A percentile compares a stretch with the other conserved stretches of the same genome.
Evolutionary conservation across 2,797 vertebrate species (phyloP).

Genomic region (Spinibarbus caldwelli): DNA sequence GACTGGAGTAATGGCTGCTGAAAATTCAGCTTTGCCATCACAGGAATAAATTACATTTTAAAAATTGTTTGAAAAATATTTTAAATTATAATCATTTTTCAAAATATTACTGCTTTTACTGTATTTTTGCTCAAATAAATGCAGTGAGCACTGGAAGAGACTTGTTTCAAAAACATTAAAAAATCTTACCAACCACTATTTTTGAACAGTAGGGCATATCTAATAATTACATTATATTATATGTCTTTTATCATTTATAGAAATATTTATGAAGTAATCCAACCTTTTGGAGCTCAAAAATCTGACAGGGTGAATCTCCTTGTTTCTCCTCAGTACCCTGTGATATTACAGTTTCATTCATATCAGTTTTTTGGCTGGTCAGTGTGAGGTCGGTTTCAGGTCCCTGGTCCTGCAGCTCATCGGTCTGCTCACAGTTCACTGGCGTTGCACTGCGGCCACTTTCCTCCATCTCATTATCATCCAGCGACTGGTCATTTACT

Average conservation of each 20-base stretch:
- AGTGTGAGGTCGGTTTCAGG: constrained; percentile 58
- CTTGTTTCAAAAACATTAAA: not conserved
- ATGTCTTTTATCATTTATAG: not conserved
- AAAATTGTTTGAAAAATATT: too few species aligned
- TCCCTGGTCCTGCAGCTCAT: constrained; percentile 77
- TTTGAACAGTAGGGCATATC: not conserved
- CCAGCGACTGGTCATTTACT: constrained; percentile 76
- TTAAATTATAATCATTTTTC: not conserved
- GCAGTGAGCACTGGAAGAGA: too few species aligned
- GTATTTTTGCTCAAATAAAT: not conserved
- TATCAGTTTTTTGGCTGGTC: constrained; percentile 46
- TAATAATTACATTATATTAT: not conserved
- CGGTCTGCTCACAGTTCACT: constrained; percentile 93
- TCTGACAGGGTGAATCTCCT: constrained; percentile 78
- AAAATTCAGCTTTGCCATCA: too few species aligned
- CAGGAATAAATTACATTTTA: too few species aligned
- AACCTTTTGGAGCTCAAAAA: constrained; percentile 90
- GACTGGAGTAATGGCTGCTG: too few species aligned
- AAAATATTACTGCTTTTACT: not conserved
- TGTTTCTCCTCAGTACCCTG: constrained; percentile 75
- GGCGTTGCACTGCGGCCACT: constrained; percentile 96
- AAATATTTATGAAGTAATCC: not conserved
- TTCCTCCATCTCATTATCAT: constrained; percentile 95
- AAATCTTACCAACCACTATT: not conserved
- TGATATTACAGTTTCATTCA: constrained; percentile 56